Evolutionary conservation across 2,113 vertebrate species (phyloP).

Genomic region (Callipepla californica): DNA sequence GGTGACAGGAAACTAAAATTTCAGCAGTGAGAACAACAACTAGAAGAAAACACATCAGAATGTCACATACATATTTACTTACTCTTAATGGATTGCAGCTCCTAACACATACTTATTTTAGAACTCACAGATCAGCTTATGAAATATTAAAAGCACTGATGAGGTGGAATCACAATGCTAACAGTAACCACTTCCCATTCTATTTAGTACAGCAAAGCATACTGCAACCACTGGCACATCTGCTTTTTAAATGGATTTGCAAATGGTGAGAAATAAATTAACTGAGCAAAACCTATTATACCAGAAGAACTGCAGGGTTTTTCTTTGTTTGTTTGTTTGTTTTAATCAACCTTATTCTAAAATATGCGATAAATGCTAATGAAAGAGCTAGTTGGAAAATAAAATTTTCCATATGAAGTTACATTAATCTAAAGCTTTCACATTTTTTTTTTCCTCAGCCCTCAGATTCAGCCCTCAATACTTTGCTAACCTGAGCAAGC

Average conservation of each 20-base stretch:
- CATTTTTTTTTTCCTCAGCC: not conserved
- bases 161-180: not conserved
- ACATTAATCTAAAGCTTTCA: not conserved
- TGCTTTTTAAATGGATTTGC: not conserved
- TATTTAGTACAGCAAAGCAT: not conserved
- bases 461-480: not conserved
- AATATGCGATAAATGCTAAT: not conserved
- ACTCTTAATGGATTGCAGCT: not conserved
- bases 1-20: not conserved
- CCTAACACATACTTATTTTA: not conserved
- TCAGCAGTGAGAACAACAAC: not conserved
- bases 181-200: not conserved
- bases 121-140: not conserved
- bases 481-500: not conserved
- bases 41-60: not conserved
- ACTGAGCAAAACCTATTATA: not conserved
- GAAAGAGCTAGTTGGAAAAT: not conserved
- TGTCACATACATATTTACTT: not conserved
- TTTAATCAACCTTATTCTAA: not conserved
- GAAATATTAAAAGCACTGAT: not conserved
- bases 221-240: no score
- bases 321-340: not conserved
- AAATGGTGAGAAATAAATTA: not conserved
- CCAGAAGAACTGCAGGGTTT: not conserved
- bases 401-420: not conserved